Evolutionary conservation across 1,140 invertebrate species (phyloP).

Genomic region (Drosophila teissieri): DNA sequence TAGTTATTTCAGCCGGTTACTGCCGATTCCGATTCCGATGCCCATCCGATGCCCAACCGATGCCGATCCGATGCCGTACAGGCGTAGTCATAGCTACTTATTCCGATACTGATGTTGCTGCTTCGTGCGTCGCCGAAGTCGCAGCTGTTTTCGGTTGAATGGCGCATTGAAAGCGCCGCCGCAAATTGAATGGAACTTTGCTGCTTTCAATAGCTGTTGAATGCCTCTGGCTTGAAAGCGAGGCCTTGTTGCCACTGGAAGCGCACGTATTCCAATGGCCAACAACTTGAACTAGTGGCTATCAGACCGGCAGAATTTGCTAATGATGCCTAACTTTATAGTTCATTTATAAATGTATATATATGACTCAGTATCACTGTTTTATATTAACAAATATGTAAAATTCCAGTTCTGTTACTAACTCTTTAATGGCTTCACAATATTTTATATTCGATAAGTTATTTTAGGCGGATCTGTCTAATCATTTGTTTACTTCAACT

Average conservation of each 20-base stretch:
- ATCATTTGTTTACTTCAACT: slow-evolving; percentile 13
- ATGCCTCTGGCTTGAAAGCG: slow-evolving; percentile 32
- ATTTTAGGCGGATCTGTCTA: background rate
- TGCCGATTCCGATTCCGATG: slow-evolving; percentile 15
- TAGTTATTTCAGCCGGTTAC: slow-evolving; percentile 57
- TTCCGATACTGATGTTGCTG: slow-evolving; percentile 14
- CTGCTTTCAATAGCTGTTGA: slow-evolving; percentile 74
- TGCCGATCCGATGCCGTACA: slow-evolving; percentile 3
- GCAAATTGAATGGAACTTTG: slow-evolving; percentile 39
- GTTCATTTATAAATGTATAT: too few species aligned
- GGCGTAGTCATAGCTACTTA: slow-evolving; percentile 1
- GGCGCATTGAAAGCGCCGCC: slow-evolving; percentile 48
- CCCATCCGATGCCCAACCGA: slow-evolving; percentile 8
- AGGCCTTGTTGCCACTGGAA: slow-evolving; percentile 15
- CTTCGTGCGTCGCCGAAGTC: slow-evolving; percentile 29
- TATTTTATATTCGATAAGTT: too few species aligned
- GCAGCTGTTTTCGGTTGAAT: slow-evolving; percentile 71
- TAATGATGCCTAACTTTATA: too few species aligned
- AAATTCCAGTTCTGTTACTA: too few species aligned
- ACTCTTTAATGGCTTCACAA: too few species aligned
- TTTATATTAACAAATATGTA: too few species aligned
- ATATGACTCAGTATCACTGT: background rate
- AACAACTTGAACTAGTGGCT: slow-evolving; percentile 56
- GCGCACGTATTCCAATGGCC: slow-evolving; percentile 32
- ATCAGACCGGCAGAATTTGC: background rate